Conservation (phyloP, 2,888 invertebrate genomes). For the Micoletzkya japonica region DNA sequence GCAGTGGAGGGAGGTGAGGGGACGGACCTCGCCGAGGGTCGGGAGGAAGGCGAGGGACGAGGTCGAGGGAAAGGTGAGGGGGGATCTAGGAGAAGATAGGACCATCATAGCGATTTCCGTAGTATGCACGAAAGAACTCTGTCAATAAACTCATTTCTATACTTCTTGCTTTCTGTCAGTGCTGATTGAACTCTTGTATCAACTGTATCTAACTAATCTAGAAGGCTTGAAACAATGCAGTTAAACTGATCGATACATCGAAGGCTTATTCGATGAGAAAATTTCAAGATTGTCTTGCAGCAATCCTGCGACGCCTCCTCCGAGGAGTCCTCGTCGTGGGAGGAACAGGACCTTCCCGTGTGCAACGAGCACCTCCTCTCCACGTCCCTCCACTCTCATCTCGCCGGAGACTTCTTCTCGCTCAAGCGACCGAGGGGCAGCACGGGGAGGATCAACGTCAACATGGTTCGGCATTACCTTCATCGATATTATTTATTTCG, state of each 20-base stretch:
- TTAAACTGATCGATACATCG: no score
- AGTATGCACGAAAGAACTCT: no score
- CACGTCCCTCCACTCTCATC: constrained; percentile 15
- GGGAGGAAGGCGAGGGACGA: constrained; percentile 31
- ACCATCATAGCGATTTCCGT: no score
- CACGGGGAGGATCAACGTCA: constrained; percentile 19
- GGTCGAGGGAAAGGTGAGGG: constrained; percentile 34
- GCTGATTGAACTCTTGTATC: no score
- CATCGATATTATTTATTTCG: no score
- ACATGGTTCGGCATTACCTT: constrained; percentile 1
- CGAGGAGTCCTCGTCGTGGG: constrained; percentile 47
- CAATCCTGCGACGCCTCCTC: constrained; percentile 52
- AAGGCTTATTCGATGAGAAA: background rate
- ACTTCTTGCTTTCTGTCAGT: no score
- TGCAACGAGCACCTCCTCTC: constrained; percentile 15
- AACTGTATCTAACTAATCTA: no score
- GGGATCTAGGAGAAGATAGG: background rate
- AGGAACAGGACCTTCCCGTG: background rate
- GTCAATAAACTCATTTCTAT: no score
- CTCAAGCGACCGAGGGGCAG: constrained; percentile 15
- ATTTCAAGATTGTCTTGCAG: constrained; percentile 33
- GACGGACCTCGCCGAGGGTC: constrained; percentile 31
- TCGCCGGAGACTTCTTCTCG: constrained; percentile 14
- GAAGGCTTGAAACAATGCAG: no score
- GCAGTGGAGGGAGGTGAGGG: constrained; percentile 46